A percentile compares a stretch with the other conserved stretches of the same genome.
phyloP scores from a whole-genome alignment of 2,888 invertebrate genomes.

The Aporophyla lueneburgensis region DNA sequence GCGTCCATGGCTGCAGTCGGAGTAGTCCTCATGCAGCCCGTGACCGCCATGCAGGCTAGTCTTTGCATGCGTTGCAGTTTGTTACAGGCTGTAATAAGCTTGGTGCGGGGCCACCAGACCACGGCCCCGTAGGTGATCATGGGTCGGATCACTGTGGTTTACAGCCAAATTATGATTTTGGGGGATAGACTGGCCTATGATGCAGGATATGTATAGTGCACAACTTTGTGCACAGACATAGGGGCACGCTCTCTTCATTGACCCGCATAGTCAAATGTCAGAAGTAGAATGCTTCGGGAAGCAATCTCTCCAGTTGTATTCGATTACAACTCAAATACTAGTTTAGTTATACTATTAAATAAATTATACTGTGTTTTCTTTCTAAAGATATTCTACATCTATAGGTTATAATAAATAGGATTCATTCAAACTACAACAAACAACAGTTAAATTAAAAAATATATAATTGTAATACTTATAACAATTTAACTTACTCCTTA shows the following conservation, averaged over 20 bases:
- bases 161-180: too few relatives aligned
- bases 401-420: neutral
- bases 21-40: too few relatives aligned
- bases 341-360: neutral
- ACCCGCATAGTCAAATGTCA: neutral
- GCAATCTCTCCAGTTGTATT: neutral
- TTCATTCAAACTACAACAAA: slow-evolving; percentile 9
- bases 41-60: too few relatives aligned
- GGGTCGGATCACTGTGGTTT: too few relatives aligned
- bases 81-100: too few relatives aligned
- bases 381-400: neutral
- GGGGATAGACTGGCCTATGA: neutral
- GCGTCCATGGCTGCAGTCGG: too few relatives aligned
- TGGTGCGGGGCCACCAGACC: too few relatives aligned
- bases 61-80: too few relatives aligned
- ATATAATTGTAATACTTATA: slow-evolving; percentile 41
- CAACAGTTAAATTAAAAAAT: slow-evolving; percentile 22
- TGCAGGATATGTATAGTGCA: neutral
- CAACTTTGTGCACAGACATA: neutral
- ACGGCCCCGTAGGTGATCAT: too few relatives aligned
- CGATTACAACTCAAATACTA: neutral
- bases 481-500: slow-evolving; percentile 26
- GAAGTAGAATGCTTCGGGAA: neutral
- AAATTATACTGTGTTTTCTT: neutral
- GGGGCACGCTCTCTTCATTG: neutral